phyloP scores from a whole-genome alignment of 1,140 invertebrate species.

The Drosophila quadrilineata region DNA sequence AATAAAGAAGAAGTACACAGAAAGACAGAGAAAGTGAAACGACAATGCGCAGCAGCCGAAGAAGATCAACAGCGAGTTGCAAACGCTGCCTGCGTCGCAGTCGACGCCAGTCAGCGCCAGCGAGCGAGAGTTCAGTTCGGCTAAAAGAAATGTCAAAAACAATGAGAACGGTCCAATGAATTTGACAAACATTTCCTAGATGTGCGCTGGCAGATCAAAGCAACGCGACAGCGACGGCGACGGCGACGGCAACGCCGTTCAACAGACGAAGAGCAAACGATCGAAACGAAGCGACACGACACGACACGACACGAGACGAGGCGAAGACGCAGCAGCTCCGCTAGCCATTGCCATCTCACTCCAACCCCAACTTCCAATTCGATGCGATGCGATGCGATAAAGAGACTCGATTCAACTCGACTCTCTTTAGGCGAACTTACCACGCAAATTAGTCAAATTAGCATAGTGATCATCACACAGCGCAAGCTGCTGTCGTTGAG shows the following conservation, averaged over 20 bases:
- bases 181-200: constrained; percentile 81
- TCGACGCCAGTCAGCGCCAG: constrained; percentile 2
- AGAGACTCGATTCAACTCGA: too few relatives aligned
- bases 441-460: constrained; percentile 70
- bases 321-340: constrained; percentile 15
- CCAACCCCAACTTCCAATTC: background rate
- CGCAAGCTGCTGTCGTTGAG: constrained; percentile 36
- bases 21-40: background rate
- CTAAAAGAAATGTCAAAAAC: constrained; percentile 80
- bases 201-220: constrained; percentile 80
- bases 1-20: background rate
- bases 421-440: constrained; percentile 1
- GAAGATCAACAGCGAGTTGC: background rate
- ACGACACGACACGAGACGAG: background rate
- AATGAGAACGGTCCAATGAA: constrained; percentile 79
- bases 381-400: too few relatives aligned
- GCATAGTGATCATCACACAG: constrained; percentile 40
- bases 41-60: background rate
- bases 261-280: background rate
- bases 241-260: constrained; percentile 18
- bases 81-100: background rate
- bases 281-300: background rate
- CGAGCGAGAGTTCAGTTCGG: constrained; percentile 1
- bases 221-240: constrained; percentile 41
- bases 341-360: constrained; percentile 4